Base-by-base conservation (phyloP, 2,113 vertebrate genomes). In the Mugil cephalus region DNA sequence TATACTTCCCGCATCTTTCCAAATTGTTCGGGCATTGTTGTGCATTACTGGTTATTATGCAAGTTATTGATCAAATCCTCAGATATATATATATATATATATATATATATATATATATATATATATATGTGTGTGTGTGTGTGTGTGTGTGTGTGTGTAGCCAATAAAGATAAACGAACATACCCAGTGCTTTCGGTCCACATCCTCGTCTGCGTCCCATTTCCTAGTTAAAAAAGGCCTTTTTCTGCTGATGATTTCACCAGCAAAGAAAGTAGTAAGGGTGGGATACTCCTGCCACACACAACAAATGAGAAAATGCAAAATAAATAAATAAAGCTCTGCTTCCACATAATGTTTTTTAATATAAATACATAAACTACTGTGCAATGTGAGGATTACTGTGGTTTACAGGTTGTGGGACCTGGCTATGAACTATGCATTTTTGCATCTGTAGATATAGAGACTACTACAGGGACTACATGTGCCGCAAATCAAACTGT, bases 181-280 rank as follows among this genome's bases (percentile, higher is more conserved):
- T 90, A 99, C 98, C 97, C 98, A 99, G 90, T 99, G 98, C 82
- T 99, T 99, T 67, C 97, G 95, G 90, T 99, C 98, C 64, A 99
- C 98, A 0, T 99, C 98, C 82, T 99, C 98, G 0, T 99, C 98
- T 0, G 98, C 98, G 1, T 99, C 98, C 98, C 98, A 99, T 85
- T 99, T 99, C 56, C 98, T 93, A 0, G 98, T 99, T 88, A 99
- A 91, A 93, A 99, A 99, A 2, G 97, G 98, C 43, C 96, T 95
- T 52, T 96, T 99, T 77, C 90, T 95, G 91, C 98, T 99, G 87
- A 99, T 99, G 84, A 99, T 98, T 92, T 99, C 98, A 1, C 98
- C 98, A 74, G 97, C 97, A 64, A 99, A 99, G 91, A 99, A 99
- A 0, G 98, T 99, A 0, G 98, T 99, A 79, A 99, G 97, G 45